Conservation (phyloP, 2,797 vertebrate species). For the Fratercula arctica region DNA sequence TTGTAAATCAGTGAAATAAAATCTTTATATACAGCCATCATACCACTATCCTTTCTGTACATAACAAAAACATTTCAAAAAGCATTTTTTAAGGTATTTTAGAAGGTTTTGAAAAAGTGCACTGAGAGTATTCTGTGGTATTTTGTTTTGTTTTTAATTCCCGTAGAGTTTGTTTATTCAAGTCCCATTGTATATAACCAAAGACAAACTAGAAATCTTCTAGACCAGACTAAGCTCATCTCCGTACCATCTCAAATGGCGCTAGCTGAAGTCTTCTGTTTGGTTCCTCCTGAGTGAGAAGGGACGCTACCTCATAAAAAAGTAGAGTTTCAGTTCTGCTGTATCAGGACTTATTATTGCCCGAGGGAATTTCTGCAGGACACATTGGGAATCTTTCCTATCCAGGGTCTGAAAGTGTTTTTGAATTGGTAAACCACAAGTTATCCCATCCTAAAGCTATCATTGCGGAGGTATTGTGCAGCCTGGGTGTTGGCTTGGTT, state of each 20-base stretch:
- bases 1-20: conserved; percentile 56
- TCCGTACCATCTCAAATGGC: background rate
- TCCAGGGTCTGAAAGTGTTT: background rate
- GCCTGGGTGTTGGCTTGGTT: background rate
- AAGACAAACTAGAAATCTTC: background rate
- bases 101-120: background rate
- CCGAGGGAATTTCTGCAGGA: background rate
- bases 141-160: background rate
- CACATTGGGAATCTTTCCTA: background rate
- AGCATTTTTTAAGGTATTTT: background rate
- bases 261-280: background rate
- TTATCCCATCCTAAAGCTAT: background rate
- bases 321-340: background rate
- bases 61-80: background rate
- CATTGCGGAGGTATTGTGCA: background rate
- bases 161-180: background rate
- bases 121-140: background rate
- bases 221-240: background rate
- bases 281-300: background rate
- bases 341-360: background rate
- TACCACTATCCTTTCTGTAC: conserved; percentile 25
- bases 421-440: background rate
- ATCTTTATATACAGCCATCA: background rate
- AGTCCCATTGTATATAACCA: background rate
- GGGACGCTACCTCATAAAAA: background rate